phyloP scores from a whole-genome alignment of 2,113 vertebrate species.

The Stegastes partitus region DNA sequence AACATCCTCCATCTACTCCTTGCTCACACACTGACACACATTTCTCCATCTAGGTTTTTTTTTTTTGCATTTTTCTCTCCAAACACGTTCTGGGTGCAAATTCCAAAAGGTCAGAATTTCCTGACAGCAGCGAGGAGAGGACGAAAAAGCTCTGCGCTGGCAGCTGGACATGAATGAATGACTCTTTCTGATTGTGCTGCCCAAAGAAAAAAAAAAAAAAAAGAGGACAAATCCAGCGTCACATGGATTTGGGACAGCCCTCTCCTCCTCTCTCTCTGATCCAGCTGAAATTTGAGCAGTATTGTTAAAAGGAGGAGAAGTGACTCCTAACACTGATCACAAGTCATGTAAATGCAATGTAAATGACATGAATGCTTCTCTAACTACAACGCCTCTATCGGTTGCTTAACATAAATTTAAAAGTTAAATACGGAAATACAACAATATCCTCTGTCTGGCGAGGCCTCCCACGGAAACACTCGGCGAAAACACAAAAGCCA shows the following conservation, averaged over 20 bases:
- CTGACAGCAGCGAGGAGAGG: slow-evolving; percentile 33
- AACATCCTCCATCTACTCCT: neutral
- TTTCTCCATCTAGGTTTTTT: slow-evolving; percentile 34
- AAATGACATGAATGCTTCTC: neutral
- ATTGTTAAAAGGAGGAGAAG: neutral
- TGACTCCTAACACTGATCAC: neutral
- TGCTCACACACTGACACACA: slow-evolving; percentile 26
- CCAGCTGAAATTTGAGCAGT: neutral
- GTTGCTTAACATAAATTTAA: neutral
- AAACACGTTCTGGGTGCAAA: neutral
- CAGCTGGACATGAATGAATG: slow-evolving; percentile 68
- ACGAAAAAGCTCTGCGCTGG: slow-evolving; percentile 10
- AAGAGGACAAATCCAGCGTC: slow-evolving; percentile 17
- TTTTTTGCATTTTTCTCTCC: slow-evolving; percentile 27
- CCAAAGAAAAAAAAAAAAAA: slow-evolving; percentile 27
- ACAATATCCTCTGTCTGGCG: neutral
- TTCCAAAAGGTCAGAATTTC: slow-evolving; percentile 47
- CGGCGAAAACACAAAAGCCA: neutral
- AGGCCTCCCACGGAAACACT: slow-evolving; percentile 1
- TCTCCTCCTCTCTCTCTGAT: neutral
- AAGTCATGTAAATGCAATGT: neutral
- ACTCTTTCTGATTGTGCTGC: slow-evolving; percentile 58
- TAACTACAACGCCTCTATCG: neutral
- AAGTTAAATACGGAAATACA: neutral
- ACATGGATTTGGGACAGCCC: slow-evolving; percentile 21